Conservation (phyloP, 2,797 vertebrate genomes). For the Echeneis naucrates region DNA sequence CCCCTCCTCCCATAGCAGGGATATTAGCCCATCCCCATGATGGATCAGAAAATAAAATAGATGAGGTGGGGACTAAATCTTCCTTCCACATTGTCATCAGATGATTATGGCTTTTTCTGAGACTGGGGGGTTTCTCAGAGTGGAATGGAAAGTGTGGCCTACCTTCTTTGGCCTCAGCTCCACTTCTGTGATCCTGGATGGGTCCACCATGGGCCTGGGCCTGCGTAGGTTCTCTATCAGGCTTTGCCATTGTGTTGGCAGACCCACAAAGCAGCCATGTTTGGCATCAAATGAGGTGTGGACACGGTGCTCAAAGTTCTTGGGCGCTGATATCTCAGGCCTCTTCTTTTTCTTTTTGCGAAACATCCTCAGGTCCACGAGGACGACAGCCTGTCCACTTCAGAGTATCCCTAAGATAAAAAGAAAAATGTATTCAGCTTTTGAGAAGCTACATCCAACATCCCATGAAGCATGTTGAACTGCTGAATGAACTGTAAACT, state of each 20-base stretch:
- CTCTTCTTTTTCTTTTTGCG: slow-evolving; percentile 99
- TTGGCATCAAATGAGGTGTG: slow-evolving; percentile 97
- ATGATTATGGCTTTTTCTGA: slow-evolving; percentile 64
- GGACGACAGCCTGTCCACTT: slow-evolving; percentile 64
- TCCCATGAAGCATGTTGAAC: slow-evolving; percentile 16
- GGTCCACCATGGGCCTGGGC: slow-evolving; percentile 97
- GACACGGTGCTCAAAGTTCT: slow-evolving; percentile 98
- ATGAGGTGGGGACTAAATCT: slow-evolving; percentile 49
- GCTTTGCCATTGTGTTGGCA: slow-evolving; percentile 98
- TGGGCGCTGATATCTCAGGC: slow-evolving; percentile 95
- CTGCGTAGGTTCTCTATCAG: slow-evolving; percentile 94
- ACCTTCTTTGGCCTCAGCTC: slow-evolving; percentile 99
- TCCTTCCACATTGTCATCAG: slow-evolving; percentile 50
- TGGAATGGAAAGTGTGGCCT: slow-evolving; percentile 22
- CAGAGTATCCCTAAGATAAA: slow-evolving; percentile 62
- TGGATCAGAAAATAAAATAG: slow-evolving; percentile 74
- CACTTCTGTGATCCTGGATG: slow-evolving; percentile 94
- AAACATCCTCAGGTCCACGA: slow-evolving; percentile 88
- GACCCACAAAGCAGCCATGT: slow-evolving; percentile 93
- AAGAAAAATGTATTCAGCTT: slow-evolving; percentile 23
- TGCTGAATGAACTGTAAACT: slow-evolving; percentile 31
- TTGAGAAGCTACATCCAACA: slow-evolving; percentile 26
- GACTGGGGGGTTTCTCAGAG: slow-evolving; percentile 40
- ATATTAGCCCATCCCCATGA: slow-evolving; percentile 75
- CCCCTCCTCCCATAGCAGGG: slow-evolving; percentile 76